Evolutionary conservation across 1,140 invertebrate genomes (phyloP).

Genomic region (Nebria ingens): DNA sequence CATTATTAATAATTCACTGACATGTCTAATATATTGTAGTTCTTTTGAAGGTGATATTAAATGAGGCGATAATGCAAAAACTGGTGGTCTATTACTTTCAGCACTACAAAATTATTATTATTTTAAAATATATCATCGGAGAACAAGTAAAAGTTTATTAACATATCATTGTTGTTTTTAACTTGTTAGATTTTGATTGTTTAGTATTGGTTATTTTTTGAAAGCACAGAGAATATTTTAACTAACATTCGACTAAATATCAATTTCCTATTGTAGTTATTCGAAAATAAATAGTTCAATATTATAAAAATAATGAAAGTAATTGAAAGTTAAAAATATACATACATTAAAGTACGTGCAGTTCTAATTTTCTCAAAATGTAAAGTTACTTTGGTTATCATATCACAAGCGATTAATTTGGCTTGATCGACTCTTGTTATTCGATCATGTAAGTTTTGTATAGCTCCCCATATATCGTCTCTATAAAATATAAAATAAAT

Average conservation of each 20-base stretch:
- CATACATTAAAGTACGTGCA: slow-evolving; percentile 62
- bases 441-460: slow-evolving; percentile 63
- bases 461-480: slow-evolving; percentile 70
- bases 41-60: slow-evolving; percentile 62
- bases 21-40: slow-evolving; percentile 66
- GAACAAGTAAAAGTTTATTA: too few relatives aligned
- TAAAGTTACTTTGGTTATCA: slow-evolving; percentile 64
- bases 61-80: slow-evolving; percentile 67
- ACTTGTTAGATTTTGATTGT: too few relatives aligned
- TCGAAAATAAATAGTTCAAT: too few relatives aligned
- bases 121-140: too few relatives aligned
- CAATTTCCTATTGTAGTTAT: too few relatives aligned
- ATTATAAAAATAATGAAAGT: too few relatives aligned
- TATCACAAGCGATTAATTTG: slow-evolving; percentile 70
- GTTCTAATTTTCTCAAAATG: slow-evolving; percentile 80
- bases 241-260: too few relatives aligned
- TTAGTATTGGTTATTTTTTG: too few relatives aligned
- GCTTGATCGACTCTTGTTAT: slow-evolving; percentile 66
- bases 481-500: slow-evolving; percentile 39
- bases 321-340: slow-evolving; percentile 26
- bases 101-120: slow-evolving; percentile 36
- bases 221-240: too few relatives aligned
- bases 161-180: too few relatives aligned
- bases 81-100: slow-evolving; percentile 48
- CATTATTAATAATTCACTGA: slow-evolving; percentile 72